Percentiles rank a stretch among this genome's conserved stretches.
These are phyloP conservation scores for Cyprichromis sp. DNA, from an alignment of 2,113 vertebrate species.

Conservation along the genomic window DNA sequence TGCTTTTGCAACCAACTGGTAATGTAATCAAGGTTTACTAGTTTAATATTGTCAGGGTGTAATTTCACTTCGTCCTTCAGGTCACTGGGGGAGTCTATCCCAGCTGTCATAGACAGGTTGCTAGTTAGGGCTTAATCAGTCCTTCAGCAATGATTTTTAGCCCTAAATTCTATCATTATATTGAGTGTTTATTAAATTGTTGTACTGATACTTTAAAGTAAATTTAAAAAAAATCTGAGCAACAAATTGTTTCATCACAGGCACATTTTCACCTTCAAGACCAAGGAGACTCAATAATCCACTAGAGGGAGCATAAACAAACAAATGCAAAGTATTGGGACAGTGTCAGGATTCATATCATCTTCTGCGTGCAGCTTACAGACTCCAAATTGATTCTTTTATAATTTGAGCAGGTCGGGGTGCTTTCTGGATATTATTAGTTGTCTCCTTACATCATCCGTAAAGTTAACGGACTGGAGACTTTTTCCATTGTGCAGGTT, in stretches of 20 bases:
- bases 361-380: not conserved
- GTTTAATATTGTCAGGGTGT: not conserved
- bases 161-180: not conserved
- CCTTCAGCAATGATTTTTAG: not conserved
- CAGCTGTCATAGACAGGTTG: not conserved
- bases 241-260: not conserved
- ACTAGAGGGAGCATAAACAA: conserved; percentile 29
- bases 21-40: not conserved
- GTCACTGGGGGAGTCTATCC: fast-evolving
- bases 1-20: not conserved
- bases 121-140: not conserved
- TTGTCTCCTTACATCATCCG: not conserved
- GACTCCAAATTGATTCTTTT: not conserved
- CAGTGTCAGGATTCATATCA: not conserved
- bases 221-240: not conserved
- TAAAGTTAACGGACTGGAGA: not conserved
- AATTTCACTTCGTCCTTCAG: not conserved
- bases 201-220: not conserved
- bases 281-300: not conserved
- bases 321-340: not conserved
- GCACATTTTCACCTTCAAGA: not conserved
- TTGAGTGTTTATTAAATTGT: not conserved
- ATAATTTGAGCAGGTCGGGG: not conserved
- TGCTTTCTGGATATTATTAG: not conserved
- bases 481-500: not conserved